phyloP scores from a whole-genome alignment of 2,888 invertebrate genomes.

The Diplazon laetatorius region DNA sequence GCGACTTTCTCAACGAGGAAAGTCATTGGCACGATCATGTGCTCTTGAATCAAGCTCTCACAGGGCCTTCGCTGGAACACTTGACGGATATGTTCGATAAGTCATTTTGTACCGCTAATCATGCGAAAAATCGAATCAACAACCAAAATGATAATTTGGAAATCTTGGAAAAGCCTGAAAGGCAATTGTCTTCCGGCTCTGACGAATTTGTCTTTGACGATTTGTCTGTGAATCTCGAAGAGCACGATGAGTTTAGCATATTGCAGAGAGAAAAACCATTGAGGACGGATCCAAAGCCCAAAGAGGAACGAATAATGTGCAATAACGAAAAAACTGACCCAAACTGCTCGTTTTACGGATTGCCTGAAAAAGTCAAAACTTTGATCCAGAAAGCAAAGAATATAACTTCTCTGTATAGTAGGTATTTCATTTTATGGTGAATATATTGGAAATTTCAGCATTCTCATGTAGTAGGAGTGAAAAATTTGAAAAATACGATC shows the following conservation, averaged over 20 bases:
- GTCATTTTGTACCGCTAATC: neutral
- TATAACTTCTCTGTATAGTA: slow-evolving; percentile 92
- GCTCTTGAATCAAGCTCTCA: slow-evolving; percentile 46
- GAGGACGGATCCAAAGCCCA: neutral
- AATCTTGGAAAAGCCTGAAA: neutral
- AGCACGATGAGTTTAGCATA: slow-evolving; percentile 48
- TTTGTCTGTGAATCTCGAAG: slow-evolving; percentile 31
- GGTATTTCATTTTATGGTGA: slow-evolving; percentile 68
- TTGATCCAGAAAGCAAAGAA: slow-evolving; percentile 90
- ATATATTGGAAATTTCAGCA: too few species aligned
- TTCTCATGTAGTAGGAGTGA: too few species aligned
- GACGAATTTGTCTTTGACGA: slow-evolving; percentile 55
- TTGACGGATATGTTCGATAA: slow-evolving; percentile 28
- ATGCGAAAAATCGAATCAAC: neutral
- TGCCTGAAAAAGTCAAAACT: slow-evolving; percentile 88
- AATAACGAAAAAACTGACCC: slow-evolving; percentile 31
- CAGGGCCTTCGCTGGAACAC: slow-evolving; percentile 11
- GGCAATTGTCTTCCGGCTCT: slow-evolving; percentile 1
- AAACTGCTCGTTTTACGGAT: slow-evolving; percentile 88
- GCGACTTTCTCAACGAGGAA: slow-evolving; percentile 18
- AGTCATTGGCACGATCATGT: slow-evolving; percentile 44
- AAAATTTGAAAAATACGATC: too few species aligned
- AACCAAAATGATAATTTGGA: neutral
- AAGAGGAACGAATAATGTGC: neutral
- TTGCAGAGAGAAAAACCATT: neutral